Evolutionary conservation across 2,888 invertebrate species (phyloP), one percentile per base, ranked within the genome.

Genomic region (Bedellia somnulentella): DNA sequence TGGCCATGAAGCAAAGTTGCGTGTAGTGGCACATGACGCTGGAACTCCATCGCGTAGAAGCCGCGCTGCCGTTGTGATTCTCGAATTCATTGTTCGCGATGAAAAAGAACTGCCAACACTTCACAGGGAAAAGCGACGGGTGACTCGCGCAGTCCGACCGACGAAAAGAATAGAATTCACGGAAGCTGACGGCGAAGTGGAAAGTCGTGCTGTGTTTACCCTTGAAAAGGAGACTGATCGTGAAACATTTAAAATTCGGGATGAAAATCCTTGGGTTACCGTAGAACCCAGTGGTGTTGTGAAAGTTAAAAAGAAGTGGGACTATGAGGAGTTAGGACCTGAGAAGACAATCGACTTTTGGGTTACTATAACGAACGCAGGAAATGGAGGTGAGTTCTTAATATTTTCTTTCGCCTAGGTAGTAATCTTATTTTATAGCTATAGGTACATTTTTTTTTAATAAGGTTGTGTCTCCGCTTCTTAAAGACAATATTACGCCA

Each of bases 341-440:
- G 93, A 94, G 71, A 94, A 94, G 62, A 93, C 92, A 9, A 93
- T 94, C 51, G 93, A 94, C 66, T 94, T 94, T 63, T 94, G 93
- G 93, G 93, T 94, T 31, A 92, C 91, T 32, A 93, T 93, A 48
- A 91, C 89, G 34, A 93, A 93, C 62, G 83, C 89, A 39, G 91
- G 90, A 76, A 87, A 87, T 61, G 87, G 88, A 79, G 89, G 90
- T 91, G 57, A 84, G 86, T 80, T 17, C 16, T 24, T 23, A 6
- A 21, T 6, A 12, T 24, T 12, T 13, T n/a, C 11, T 26, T 18
- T 18, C 5, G 5, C 18, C 9, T 18, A 18, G 9, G 18, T 9
- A 18, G 9, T 9, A 9, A 9, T 18, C 5, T 5, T 18, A 18
- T 18, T 18, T 18, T 18, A 18, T 18, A 18, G 18, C 18, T 6